phyloP scores from a whole-genome alignment of 2,113 vertebrate genomes.

The Archilochus colubris region DNA sequence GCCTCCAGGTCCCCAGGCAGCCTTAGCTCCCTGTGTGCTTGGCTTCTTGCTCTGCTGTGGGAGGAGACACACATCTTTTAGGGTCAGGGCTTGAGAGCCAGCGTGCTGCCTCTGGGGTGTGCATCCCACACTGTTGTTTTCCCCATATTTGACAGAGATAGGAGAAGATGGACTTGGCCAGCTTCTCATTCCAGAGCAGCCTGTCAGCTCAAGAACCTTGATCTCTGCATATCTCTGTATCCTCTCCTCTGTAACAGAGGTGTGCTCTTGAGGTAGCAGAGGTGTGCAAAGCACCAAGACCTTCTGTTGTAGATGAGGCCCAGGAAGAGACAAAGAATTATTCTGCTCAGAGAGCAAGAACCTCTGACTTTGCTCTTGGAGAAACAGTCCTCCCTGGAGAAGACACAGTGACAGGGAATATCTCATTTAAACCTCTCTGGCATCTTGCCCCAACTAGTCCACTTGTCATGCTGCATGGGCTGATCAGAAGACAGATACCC shows the following conservation, averaged over 20 bases:
- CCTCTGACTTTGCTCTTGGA: background rate
- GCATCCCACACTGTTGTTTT: background rate
- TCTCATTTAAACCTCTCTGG: background rate
- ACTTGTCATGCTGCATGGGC: background rate
- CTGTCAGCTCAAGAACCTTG: background rate
- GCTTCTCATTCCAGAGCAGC: background rate
- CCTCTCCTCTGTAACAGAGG: background rate
- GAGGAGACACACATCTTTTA: background rate
- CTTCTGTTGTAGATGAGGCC: background rate
- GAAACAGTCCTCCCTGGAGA: background rate
- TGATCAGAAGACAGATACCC: background rate
- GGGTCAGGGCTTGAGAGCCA: background rate
- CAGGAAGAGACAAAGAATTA: background rate
- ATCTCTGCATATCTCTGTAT: background rate
- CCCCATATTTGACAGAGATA: background rate
- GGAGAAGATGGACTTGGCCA: background rate
- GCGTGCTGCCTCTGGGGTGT: background rate
- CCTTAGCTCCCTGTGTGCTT: background rate
- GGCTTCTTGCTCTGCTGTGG: background rate
- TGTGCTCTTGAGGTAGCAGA: fast-evolving
- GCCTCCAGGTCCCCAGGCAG: background rate
- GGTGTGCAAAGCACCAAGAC: background rate
- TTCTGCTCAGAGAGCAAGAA: background rate
- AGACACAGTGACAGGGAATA: background rate
- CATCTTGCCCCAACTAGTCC: background rate